These are phyloP conservation scores for Shargacucullia verbasci DNA, from an alignment of 2,888 invertebrate genomes.

Conservation along the genomic window DNA sequence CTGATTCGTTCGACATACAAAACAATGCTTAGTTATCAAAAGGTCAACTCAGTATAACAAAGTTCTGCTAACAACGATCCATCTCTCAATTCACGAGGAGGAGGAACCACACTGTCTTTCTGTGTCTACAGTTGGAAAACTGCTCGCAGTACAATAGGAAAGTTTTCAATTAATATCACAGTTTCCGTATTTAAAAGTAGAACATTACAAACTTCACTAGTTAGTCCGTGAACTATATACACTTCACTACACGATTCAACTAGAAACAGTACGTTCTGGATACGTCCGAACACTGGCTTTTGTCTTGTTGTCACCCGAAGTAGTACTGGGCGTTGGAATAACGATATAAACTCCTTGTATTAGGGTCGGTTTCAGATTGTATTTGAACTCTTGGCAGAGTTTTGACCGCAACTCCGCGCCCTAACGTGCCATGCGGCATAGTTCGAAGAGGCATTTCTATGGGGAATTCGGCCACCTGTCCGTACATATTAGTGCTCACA, in stretches of 20 bases:
- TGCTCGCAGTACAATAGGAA: slow-evolving; percentile 77
- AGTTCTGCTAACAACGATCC: slow-evolving; percentile 51
- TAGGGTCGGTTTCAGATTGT: slow-evolving; percentile 86
- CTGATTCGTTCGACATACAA: slow-evolving; percentile 48
- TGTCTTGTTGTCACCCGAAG: slow-evolving; percentile 93
- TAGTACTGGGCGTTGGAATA: slow-evolving; percentile 92
- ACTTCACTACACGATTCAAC: slow-evolving; percentile 80
- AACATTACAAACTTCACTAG: slow-evolving; percentile 78
- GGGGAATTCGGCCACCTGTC: slow-evolving; percentile 86
- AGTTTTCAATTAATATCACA: slow-evolving; percentile 88
- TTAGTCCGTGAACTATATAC: slow-evolving; percentile 72
- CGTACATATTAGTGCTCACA: slow-evolving; percentile 86
- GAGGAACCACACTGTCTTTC: slow-evolving; percentile 59
- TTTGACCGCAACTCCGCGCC: slow-evolving; percentile 84
- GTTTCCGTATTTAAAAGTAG: slow-evolving; percentile 87
- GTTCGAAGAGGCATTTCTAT: slow-evolving; percentile 87
- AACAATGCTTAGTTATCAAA: slow-evolving; percentile 51
- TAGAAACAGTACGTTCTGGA: slow-evolving; percentile 90
- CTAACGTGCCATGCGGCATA: slow-evolving; percentile 84
- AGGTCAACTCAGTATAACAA: slow-evolving; percentile 54
- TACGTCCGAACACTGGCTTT: slow-evolving; percentile 85
- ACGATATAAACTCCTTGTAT: slow-evolving; percentile 90
- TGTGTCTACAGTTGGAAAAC: slow-evolving; percentile 76
- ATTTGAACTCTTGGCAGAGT: slow-evolving; percentile 83
- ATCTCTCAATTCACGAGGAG: slow-evolving; percentile 50